Base-by-base conservation (phyloP, 2,113 vertebrate genomes). In the Tupaia tana region DNA sequence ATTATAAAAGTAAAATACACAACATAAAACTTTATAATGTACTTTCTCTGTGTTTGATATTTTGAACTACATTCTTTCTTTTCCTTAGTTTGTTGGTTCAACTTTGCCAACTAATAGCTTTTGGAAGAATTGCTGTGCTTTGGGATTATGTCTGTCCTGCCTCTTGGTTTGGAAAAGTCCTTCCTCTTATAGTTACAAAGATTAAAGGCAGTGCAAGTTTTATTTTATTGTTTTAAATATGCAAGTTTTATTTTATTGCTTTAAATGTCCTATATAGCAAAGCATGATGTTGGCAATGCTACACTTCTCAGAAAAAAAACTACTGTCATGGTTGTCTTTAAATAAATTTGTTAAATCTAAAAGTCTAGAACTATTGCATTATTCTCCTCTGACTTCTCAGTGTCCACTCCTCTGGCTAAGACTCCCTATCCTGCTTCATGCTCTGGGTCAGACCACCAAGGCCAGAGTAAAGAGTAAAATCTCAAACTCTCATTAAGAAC, bases 21-120 rank as follows among this genome's bases (percentile, higher is more conserved):
- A n/a, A 58, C 56, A 63, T 58, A 63, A 95, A 95, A 12, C 86
- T 56, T 7, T 77, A 43, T 31, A 74, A 70, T 31, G 3, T 1
- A 75, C 74, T 89, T 70, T 84, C 59, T 95, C 84, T 93, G 70
- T 4, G 71, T n/a, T 75, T 56, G 10, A n/a, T 66, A 75, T 80
- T 91, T 89, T 89, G 61, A 96, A 80, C 8, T 4, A 34, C 52
- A 27, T 43, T 14, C 3, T 77, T 84, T 43, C 8, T 66, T 83
- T 93, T 90, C 86, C 70, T 89, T 77, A 54, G 59, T 15, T 63
- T 79, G 1, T 79, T 83, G 67, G 16, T 66, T 84, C 61, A 59
- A 66, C 73, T 20, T 85, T 91, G 10, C 20, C 77, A 93, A 31
- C 8, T 58, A 63, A 58, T 82, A 71, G 93, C 74, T 70, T 73